Conservation (phyloP, 2,113 vertebrate species). For the Aphyosemion australe region DNA sequence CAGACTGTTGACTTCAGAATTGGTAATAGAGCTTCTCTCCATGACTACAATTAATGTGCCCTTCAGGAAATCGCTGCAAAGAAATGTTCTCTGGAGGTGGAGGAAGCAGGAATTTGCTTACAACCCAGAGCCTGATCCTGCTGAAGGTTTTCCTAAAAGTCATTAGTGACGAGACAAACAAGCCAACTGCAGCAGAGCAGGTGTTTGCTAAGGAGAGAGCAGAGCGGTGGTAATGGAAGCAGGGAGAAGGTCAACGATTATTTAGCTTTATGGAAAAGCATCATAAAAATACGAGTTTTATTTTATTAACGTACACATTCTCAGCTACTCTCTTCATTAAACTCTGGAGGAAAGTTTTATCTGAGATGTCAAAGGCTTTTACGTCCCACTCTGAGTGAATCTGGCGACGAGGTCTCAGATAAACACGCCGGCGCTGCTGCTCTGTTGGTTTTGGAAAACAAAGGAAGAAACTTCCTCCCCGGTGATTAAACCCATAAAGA, state of each 20-base stretch:
- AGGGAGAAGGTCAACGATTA: constrained; percentile 29
- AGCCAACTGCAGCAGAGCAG: neutral
- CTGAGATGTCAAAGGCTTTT: too few relatives aligned
- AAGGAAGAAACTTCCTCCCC: too few relatives aligned
- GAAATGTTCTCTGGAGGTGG: neutral
- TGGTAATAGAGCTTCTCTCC: constrained; percentile 10
- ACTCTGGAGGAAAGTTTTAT: too few relatives aligned
- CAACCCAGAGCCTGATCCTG: neutral
- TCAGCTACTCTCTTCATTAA: too few relatives aligned
- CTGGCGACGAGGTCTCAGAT: neutral
- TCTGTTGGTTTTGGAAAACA: too few relatives aligned
- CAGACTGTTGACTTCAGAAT: constrained; percentile 25
- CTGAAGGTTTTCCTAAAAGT: neutral
- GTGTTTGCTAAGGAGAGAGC: neutral
- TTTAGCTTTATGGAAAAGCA: constrained; percentile 32
- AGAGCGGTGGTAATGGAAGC: neutral
- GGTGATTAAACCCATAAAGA: neutral
- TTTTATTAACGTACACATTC: too few relatives aligned
- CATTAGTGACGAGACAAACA: neutral
- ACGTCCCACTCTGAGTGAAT: too few relatives aligned
- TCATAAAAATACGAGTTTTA: too few relatives aligned
- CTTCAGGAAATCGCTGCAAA: constrained; percentile 18
- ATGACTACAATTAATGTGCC: constrained; percentile 32
- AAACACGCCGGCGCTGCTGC: neutral
- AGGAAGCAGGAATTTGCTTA: too few relatives aligned